Conservation (phyloP, 2,888 invertebrate genomes). For the Tetragonula carbonaria region DNA sequence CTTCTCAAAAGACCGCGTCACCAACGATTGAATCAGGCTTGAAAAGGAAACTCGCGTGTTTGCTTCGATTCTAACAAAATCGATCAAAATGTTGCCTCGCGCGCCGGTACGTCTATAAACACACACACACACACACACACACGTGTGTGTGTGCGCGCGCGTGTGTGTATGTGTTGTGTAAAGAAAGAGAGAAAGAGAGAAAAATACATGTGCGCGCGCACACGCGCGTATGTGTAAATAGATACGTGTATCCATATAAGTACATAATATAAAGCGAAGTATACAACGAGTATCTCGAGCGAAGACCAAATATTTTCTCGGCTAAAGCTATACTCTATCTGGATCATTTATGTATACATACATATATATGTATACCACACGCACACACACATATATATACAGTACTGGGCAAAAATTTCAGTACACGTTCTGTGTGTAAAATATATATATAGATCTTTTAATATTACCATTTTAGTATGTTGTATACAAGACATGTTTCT, state of each 20-base stretch:
- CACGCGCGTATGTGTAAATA: neutral
- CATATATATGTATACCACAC: neutral
- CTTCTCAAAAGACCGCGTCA: neutral
- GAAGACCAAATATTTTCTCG: conserved; percentile 4
- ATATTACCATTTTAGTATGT: no score
- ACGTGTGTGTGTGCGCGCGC: no score
- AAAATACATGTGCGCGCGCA: neutral
- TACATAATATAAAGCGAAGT: conserved; percentile 13
- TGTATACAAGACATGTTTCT: no score
- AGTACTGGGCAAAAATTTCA: neutral
- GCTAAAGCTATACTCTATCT: conserved; percentile 17
- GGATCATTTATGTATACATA: neutral
- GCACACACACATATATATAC: conserved; percentile 11
- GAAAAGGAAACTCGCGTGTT: neutral
- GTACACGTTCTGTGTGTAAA: no score
- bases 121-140: no score
- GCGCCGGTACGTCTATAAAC: neutral
- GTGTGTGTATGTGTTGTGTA: no score
- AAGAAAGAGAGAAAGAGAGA: neutral
- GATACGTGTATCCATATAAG: conserved; percentile 2
- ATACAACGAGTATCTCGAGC: conserved; percentile 8
- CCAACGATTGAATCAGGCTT: neutral
- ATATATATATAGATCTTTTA: no score
- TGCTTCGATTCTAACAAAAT: neutral
- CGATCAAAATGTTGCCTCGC: neutral